Base-by-base conservation (phyloP, 2,113 vertebrate species). In the Lontra canadensis region DNA sequence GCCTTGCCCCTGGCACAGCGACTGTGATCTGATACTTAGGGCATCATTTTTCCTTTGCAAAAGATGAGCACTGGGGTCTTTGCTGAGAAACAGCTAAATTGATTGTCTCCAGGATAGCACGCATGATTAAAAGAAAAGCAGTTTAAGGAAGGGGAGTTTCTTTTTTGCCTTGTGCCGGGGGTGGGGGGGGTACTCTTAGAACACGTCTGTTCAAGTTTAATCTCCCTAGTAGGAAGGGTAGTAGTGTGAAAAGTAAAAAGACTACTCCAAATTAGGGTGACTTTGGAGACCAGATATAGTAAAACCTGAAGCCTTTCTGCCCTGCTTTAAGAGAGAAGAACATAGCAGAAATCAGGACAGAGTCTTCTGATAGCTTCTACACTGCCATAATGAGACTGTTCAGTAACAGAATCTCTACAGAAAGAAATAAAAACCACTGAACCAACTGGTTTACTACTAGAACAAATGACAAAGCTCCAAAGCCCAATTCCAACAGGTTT, bases 31-130 rank as follows among this genome's bases (percentile, higher is more conserved):
- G 73, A 84, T 73, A 81, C 20, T 59, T 55, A 21, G 57, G 44
- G 49, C n/a, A 93, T 92, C 20, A 69, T 20, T 78, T 88, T 95
- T 88, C 49, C 47, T 94, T 91, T 92, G 93, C 8, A 74, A 2
- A 80, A 67, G 7, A 81, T 17, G 29, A 93, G n/a, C 71, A 52
- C 7, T 96, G 65, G 4, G 26, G 74, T 44, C 84, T 96, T 87
- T 89, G 87, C 71, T 86, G 44, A 94, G 39, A 79, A 94, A 88
- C 3, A 88, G 57, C 42, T 57, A 74, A 57, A 61, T 4, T 26
- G n/a, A 83, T 94, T 44, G 29, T 69, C 44, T 93, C 79, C 25
- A 55, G 26, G 1, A 63, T 69, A 55, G 31, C 29, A 83, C 17
- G 65, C 5, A 47, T 69, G 57, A 78, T 59, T 90, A 93, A 26